These are phyloP conservation scores for Aphyosemion australe DNA, from an alignment of 2,113 vertebrate species.

Conservation along the genomic window DNA sequence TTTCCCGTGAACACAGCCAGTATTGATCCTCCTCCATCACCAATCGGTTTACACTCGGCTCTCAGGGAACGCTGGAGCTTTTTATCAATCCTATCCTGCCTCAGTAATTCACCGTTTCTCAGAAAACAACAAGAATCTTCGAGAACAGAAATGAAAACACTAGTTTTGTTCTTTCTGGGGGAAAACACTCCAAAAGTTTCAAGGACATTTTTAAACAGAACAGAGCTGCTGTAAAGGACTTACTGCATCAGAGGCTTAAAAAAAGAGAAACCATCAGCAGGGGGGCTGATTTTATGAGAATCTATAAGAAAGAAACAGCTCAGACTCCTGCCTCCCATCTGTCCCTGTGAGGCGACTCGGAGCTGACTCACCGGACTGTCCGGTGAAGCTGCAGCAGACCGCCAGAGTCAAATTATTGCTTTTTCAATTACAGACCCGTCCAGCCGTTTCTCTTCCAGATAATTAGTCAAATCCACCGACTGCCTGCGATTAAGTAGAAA, in stretches of 20 bases:
- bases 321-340: conserved; percentile 7
- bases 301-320: neutral
- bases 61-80: neutral
- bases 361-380: neutral
- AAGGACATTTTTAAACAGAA: neutral
- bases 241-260: neutral
- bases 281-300: conserved; percentile 8
- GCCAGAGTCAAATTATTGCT: conserved; percentile 44
- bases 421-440: conserved; percentile 50
- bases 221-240: neutral
- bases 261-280: conserved; percentile 5
- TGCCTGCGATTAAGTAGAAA: conserved; percentile 34
- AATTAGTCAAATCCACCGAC: conserved; percentile 57
- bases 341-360: neutral
- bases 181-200: neutral
- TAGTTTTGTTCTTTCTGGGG: neutral
- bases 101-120: neutral
- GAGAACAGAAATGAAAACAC: neutral
- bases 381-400: conserved; percentile 1
- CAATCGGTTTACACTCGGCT: conserved; percentile 31
- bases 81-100: conserved; percentile 7
- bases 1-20: conserved; percentile 5
- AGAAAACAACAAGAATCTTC: neutral
- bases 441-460: conserved; percentile 25
- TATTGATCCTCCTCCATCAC: conserved; percentile 35